Evolutionary conservation across 1,140 invertebrate species (phyloP), one percentile per base, ranked within the genome.

Genomic region (Aplysia californica): DNA sequence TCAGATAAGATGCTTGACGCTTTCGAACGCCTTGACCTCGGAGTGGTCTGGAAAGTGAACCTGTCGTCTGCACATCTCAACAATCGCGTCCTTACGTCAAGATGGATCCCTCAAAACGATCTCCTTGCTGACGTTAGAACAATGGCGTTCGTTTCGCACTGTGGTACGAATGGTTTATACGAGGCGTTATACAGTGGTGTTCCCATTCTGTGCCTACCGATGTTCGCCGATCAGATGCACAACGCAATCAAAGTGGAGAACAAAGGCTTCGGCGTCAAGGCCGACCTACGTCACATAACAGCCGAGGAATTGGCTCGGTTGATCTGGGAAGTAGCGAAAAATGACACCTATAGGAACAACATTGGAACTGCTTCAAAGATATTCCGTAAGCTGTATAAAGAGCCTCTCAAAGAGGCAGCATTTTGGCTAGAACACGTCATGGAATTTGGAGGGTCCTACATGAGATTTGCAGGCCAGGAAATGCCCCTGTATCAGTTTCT

Each of bases 121-220:
- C 71, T 78, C 41, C 41, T 78, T 55, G 77, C 65, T 61, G 65
- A 78, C 33, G 29, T 29, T 3, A 74, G 75, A 41, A 80, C 79
- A 10, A 81, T 77, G 50, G 29, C 82, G 10, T 82, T 86, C 39
- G 78, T 86, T 23, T 84, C 83, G 1, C 84, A 84, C 31, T 86
- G 84, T 77, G 83, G 83, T 1, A 82, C 81, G 50, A 84, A 81
- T 70, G 78, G 81, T 31, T 66, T 78, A 15, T 84, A 81, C 72
- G 85, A 86, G 64, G 80, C 78, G 15, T 67, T 83, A 0, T 84
- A 83, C 66, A 80, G 84, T 64, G 83, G 79, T 15, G 80, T 86
- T 21, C 84, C 84, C 0, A 74, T 86, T 59, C 77, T 96, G 3
- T 92, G 92, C 15, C 92, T 95, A 80, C 95, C 95, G 6, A 87